Base-by-base conservation (phyloP, 2,797 vertebrate genomes). In the Delichon dasypus region DNA sequence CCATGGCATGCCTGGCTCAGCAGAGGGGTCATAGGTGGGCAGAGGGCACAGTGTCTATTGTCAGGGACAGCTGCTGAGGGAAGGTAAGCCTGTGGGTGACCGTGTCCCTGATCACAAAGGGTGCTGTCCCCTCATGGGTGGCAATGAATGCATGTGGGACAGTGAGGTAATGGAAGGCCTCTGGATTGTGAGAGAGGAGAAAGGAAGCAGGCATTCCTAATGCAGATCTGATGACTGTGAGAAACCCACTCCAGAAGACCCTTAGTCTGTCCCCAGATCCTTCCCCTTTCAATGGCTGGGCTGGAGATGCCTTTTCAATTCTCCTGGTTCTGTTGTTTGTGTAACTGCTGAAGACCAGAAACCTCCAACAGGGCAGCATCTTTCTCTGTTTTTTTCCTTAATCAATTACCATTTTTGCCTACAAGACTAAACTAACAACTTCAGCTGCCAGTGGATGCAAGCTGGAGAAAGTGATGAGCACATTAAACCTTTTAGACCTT, bases 1-100 rank as follows among this genome's bases (percentile, higher is more conserved):
- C 36, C 21, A 4, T 0, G 3, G 44, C 8, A 32, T 0, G 0
- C 44, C 25, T 67, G 70, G 26, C 47, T 72, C 0, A 0, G 75
- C 58, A 83, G 11, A 70, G 11, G 25, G 5, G 11, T 61, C 13
- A 10, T 5, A 25, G 8, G 13, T 42, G 67, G 20, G 26, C 47
- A 82, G 47, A 65, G 4, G 16, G 8, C 38, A 58, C 44, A 18
- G 22, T 10, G 30, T 25, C 30, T 3, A 1, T 20, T 85, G 50
- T 6, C 32, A 12, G 26, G 29, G 42, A 72, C 12, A 53, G 67
- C 34, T 70, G 34, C 50, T 45, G 60, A 26, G 61, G 60, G 20
- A 65, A 68, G 29, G 36, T 13, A 64, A 54, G 54, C 21, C 26
- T 55, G 32, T 16, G 26, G 12, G 34, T 30, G 32, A 45, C 32